These are phyloP conservation scores for Polydrusus pterygomalis DNA, from an alignment of 2,888 invertebrate species.

Conservation along the genomic window DNA sequence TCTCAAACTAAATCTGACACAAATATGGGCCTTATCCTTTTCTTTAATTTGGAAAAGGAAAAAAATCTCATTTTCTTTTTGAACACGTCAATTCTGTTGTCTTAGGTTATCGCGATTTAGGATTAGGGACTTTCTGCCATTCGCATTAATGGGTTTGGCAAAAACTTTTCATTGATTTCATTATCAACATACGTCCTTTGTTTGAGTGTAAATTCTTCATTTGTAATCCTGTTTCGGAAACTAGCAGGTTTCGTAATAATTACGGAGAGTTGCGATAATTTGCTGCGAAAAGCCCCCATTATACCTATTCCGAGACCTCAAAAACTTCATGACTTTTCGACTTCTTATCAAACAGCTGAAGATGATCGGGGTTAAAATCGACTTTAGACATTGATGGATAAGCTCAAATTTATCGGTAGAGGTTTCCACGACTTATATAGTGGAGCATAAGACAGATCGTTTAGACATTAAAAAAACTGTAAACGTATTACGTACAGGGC, in stretches of 20 bases:
- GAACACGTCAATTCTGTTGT: conserved; percentile 17
- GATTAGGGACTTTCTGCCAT: too few species aligned
- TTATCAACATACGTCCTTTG: too few species aligned
- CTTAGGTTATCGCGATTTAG: conserved; percentile 12
- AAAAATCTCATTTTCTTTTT: conserved; percentile 8
- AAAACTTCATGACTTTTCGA: conserved; percentile 39
- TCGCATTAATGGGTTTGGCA: too few species aligned
- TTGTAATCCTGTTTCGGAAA: too few species aligned
- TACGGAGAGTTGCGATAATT: too few species aligned
- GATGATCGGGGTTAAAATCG: conserved; percentile 39
- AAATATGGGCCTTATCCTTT: background rate
- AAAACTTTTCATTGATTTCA: too few species aligned
- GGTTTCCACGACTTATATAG: conserved; percentile 19
- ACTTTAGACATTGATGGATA: conserved; percentile 45
- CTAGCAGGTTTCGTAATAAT: too few species aligned
- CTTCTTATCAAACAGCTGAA: conserved; percentile 33
- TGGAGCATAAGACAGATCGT: conserved; percentile 34
- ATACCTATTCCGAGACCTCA: conserved; percentile 9
- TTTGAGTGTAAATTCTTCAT: too few species aligned
- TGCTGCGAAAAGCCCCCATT: too few species aligned
- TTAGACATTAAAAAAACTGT: conserved; percentile 24
- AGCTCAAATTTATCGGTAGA: conserved; percentile 37
- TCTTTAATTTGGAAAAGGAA: background rate
- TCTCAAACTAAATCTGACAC: too few species aligned
- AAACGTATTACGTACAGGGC: background rate